These are phyloP conservation scores for Himalopsyche japonica DNA, from an alignment of 2,888 invertebrate species.

Conservation along the genomic window DNA sequence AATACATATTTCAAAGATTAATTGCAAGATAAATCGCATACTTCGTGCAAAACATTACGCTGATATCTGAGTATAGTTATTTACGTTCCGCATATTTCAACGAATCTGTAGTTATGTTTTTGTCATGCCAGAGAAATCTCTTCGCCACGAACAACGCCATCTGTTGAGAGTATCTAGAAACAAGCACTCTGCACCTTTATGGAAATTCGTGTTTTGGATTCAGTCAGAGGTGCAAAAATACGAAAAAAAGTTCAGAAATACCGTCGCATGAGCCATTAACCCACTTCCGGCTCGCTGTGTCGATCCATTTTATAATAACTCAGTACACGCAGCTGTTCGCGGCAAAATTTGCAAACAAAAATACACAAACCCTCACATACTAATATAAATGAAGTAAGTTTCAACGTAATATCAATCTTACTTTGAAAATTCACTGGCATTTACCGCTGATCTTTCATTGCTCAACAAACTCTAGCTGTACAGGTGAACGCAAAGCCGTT, in stretches of 20 bases:
- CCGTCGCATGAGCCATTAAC: conserved; percentile 26
- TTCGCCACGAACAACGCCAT: not conserved
- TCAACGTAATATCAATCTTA: no score
- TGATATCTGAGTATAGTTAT: not conserved
- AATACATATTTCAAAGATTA: not conserved
- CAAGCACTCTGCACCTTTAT: not conserved
- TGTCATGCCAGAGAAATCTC: not conserved
- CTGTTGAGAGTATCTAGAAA: not conserved
- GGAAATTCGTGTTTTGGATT: not conserved
- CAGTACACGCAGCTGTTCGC: not conserved
- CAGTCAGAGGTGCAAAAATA: not conserved
- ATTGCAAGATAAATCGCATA: not conserved
- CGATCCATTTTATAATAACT: not conserved
- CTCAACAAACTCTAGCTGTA: no score
- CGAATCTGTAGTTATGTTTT: not conserved
- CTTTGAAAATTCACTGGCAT: no score
- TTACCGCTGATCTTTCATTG: no score
- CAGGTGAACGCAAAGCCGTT: no score
- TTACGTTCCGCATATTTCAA: not conserved
- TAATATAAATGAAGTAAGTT: not conserved
- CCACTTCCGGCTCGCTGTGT: conserved; percentile 10
- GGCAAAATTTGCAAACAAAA: conserved; percentile 2
- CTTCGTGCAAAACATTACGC: not conserved
- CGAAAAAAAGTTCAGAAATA: not conserved
- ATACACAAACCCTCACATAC: not conserved